phyloP scores from a whole-genome alignment of 2,113 vertebrate species.

The Falco punctatus region DNA sequence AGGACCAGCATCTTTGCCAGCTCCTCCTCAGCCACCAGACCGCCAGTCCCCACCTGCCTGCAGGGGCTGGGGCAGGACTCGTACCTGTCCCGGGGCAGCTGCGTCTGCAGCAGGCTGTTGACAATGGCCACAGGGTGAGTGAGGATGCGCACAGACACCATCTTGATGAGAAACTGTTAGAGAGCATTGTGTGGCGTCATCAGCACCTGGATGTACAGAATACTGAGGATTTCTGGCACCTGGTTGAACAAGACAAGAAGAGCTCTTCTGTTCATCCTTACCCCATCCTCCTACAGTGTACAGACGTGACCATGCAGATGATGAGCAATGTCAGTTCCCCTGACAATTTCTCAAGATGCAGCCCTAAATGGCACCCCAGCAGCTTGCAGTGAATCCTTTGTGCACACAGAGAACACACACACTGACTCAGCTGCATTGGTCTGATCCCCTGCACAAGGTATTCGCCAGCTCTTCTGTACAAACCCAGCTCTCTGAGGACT shows the following conservation, averaged over 20 bases:
- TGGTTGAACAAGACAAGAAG: too few species aligned
- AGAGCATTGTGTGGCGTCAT: too few species aligned
- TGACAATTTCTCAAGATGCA: neutral
- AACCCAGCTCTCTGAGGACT: neutral
- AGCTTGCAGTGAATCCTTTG: neutral
- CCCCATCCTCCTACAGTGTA: too few species aligned
- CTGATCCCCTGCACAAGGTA: neutral
- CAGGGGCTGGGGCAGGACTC: neutral
- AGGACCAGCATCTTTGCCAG: neutral
- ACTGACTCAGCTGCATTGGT: neutral
- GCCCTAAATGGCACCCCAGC: neutral
- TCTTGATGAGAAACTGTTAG: too few species aligned
- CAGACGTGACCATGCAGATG: rapidly evolving
- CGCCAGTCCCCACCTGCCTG: neutral
- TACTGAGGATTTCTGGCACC: too few species aligned
- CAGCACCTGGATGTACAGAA: too few species aligned
- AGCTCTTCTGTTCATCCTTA: too few species aligned
- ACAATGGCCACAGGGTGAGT: neutral
- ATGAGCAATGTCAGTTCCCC: neutral
- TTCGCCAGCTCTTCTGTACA: neutral
- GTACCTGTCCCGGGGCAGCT: neutral
- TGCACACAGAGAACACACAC: too few species aligned
- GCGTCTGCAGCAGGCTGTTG: too few species aligned
- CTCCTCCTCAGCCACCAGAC: neutral
- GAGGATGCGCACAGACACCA: neutral